These are phyloP conservation scores for Drosophila atroscutellata DNA, from an alignment of 2,888 invertebrate genomes.

Conservation along the genomic window DNA sequence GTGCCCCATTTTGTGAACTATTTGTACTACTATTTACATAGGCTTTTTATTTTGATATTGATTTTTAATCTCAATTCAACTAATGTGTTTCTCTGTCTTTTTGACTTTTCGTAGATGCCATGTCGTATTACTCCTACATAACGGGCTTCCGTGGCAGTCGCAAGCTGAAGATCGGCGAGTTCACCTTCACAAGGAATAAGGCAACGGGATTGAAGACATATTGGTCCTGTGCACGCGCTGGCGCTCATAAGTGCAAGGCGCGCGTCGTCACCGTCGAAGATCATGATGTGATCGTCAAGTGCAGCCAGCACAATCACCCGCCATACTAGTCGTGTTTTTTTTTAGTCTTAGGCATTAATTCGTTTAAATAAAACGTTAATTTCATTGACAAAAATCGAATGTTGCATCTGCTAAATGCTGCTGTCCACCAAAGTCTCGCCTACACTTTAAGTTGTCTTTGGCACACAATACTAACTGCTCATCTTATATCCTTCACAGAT, in stretches of 20 bases:
- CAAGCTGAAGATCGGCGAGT: slow-evolving; percentile 85
- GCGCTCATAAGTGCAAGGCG: slow-evolving; percentile 85
- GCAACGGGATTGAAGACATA: slow-evolving; percentile 83
- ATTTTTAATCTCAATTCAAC: slow-evolving; percentile 21
- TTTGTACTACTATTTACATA: slow-evolving; percentile 10
- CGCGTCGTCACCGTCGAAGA: slow-evolving; percentile 84
- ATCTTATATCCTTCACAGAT: slow-evolving; percentile 30
- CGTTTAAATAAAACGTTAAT: slow-evolving; percentile 42
- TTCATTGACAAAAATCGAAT: slow-evolving; percentile 34
- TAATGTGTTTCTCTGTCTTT: slow-evolving; percentile 49
- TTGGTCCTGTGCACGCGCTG: slow-evolving; percentile 85
- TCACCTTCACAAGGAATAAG: slow-evolving; percentile 85
- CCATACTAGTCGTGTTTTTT: slow-evolving; percentile 81
- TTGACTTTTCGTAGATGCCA: slow-evolving; percentile 58
- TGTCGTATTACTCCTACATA: slow-evolving; percentile 82
- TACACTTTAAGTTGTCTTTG: slow-evolving; percentile 3
- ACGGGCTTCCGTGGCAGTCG: slow-evolving; percentile 85
- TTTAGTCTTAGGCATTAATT: slow-evolving; percentile 31
- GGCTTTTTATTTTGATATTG: not conserved
- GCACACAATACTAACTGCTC: slow-evolving; percentile 20
- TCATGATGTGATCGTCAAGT: slow-evolving; percentile 84
- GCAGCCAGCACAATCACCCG: slow-evolving; percentile 84
- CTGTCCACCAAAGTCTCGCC: slow-evolving; percentile 7
- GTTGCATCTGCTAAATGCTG: slow-evolving; percentile 14
- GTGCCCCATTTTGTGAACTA: slow-evolving; percentile 28